A percentile compares a stretch with the other conserved stretches of the same genome.
Conservation (phyloP, 2,888 invertebrate species). For the Odontothrips loti region DNA sequence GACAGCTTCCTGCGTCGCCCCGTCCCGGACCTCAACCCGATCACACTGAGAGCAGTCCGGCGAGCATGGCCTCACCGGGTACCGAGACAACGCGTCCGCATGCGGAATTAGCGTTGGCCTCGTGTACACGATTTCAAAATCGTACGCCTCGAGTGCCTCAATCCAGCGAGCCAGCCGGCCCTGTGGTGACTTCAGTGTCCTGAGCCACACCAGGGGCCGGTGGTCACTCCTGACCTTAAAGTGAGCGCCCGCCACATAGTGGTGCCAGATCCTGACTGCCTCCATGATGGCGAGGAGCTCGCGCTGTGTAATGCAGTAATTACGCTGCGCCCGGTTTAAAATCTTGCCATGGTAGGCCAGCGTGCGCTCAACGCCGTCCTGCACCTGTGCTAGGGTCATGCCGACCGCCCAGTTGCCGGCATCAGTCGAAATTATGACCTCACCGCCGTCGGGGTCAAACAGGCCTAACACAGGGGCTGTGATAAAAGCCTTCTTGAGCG, state of each 20-base stretch:
- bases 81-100: not conserved
- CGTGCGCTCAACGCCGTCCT: not conserved
- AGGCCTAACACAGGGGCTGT: not conserved
- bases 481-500: not conserved
- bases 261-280: not conserved
- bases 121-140: slow-evolving; percentile 1
- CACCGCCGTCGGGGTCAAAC: not conserved
- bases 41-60: not conserved
- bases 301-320: not conserved
- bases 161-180: not conserved
- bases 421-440: not conserved
- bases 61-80: not conserved
- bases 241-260: not conserved
- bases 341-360: not conserved
- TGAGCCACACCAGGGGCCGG: not conserved
- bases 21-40: not conserved
- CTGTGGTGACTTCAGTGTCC: not conserved
- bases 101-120: not conserved
- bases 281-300: not conserved
- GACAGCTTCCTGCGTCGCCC: not conserved
- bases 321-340: not conserved
- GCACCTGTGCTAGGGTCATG: not conserved
- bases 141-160: not conserved
- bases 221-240: not conserved
- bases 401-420: not conserved